Evolutionary conservation across 1,140 invertebrate genomes (phyloP).

Genomic region (Coptotermes formosanus): DNA sequence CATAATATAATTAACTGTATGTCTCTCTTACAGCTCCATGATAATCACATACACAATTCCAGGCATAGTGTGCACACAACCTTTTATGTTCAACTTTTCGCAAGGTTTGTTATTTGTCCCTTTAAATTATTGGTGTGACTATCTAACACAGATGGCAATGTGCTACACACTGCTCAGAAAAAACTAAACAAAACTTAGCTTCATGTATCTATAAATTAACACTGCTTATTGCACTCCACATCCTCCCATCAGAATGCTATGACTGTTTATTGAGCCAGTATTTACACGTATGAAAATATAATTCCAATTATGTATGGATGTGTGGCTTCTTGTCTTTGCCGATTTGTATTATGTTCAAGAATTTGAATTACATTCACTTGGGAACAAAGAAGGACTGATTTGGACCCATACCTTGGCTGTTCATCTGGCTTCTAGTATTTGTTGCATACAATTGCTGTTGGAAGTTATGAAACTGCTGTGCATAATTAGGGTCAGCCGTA

Average conservation of each 20-base stretch:
- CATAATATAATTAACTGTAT: too few species aligned
- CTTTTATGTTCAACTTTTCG: too few species aligned
- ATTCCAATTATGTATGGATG: background rate
- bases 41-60: too few species aligned
- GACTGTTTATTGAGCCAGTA: background rate
- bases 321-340: too few species aligned
- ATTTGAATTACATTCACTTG: constrained; percentile 27
- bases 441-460: constrained; percentile 93
- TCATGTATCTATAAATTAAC: background rate
- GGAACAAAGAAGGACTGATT: constrained; percentile 35
- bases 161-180: background rate
- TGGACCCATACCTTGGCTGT: constrained; percentile 31
- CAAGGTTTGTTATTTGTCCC: background rate
- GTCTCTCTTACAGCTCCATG: too few species aligned
- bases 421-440: constrained; percentile 62
- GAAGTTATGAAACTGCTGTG: constrained; percentile 93
- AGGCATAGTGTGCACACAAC: too few species aligned
- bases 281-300: constrained; percentile 20
- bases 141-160: background rate
- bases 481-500: constrained; percentile 86
- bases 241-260: background rate
- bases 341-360: too few species aligned
- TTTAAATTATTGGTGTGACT: background rate
- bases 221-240: constrained; percentile 10
- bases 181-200: background rate